Evolutionary conservation across 2,888 invertebrate species (phyloP), one percentile per base, ranked within the genome.

Genomic region (Hydraecia micacea): DNA sequence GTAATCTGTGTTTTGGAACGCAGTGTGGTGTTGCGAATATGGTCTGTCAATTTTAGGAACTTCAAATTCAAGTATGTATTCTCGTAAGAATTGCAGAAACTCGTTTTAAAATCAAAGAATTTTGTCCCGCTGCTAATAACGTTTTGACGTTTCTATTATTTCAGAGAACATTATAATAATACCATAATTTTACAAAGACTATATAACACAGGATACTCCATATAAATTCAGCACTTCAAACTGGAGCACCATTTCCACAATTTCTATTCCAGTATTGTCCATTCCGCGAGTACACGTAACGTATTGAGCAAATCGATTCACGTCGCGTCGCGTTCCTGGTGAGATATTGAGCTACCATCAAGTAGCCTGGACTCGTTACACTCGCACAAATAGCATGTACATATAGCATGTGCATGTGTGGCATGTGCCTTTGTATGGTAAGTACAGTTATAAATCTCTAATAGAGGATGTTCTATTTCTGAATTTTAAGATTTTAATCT

Each of bases 301-400:
- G 77, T 77, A 81, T 81, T 75, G 84, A 58, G 25, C 36, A 42
- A 68, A 81, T 84, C 77, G 77, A 65, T 77, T 46, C 39, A 71
- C 60, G 73, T 67, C 73, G 73, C 58, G 18, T 52, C 25, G 63
- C 36, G 42, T 74, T 77, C 21, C 11, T 18, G 39, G 49, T 76
- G 74, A 77, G 42, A 73, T 72, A 85, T 76, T 60, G 76, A 46
- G 15, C 46, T 39, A 52, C 55, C 70, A 58, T 63, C 32, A 60
- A 70, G 65, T 75, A 39, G 73, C 66, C 55, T 21, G 58, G 18
- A 55, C 70, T 52, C 46, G 32, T 67, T 69, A 63, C 25, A 52
- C 36, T 68, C 21, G 15, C 15, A 55, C 55, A 25, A 55, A 55
- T 25, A 55, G 25, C 55, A 74, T 32, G 15, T 46, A 62, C 75